Evolutionary conservation across 2,113 vertebrate genomes (phyloP), one percentile per base, ranked within the genome.

Genomic region (Urocitellus parryii): DNA sequence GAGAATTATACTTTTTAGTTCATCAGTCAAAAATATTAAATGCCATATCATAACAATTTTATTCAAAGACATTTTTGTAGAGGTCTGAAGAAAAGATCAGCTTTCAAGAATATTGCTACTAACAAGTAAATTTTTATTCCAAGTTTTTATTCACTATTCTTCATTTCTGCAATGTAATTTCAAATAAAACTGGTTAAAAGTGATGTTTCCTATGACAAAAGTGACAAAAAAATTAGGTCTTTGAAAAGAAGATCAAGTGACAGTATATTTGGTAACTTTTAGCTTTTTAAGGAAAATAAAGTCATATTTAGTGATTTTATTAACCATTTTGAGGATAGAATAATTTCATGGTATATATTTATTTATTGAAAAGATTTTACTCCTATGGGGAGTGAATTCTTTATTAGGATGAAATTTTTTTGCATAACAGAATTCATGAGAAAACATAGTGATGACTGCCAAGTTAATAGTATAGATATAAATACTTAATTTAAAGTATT

Each of bases 321-420:
- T 89, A 79, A 76, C 76, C 7, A 73, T 39, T 86, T 88, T 70
- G 51, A 94, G 5, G 81, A 13, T 39, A 87, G 39, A 95, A 76
- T 22, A 58, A 88, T 86, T 51, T 56, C 7, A n/a, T 32, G 8
- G 1, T 74, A 0, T 29, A 16, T 53, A 37, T 68, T 85, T 56
- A 84, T 65, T 84, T 90, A 82, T 80, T 51, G 1, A 74, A 61
- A 37, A 76, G 29, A 51, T 24, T 89, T 73, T 18, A 79, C 4
- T 68, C 70, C 20, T 65, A 37, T 32, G 5, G 10, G 2, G 0
- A 68, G 24, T 18, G 0, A 25, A n/a, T 68, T 63, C 27, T 74
- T 88, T 85, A 68, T 76, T 51, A 65, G 45, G n/a, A 68, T 72
- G 27, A 29, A 90, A 25, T 20, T n/a, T 65, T 58, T 87, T 76